Conservation (phyloP, 2,113 vertebrate genomes). For the Hippocampus abdominalis region DNA sequence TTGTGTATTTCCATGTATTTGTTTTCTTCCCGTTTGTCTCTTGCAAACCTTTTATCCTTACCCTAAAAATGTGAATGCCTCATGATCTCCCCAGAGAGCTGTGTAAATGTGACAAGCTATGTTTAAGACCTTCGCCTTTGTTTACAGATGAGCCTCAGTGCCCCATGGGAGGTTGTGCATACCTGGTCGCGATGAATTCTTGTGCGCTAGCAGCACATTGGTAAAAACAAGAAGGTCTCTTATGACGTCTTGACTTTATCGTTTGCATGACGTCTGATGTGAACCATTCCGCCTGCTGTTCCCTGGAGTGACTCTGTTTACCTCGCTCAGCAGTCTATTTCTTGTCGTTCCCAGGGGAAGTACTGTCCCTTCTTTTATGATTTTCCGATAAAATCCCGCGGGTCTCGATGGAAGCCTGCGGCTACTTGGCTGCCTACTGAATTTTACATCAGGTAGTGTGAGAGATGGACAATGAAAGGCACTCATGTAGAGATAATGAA, state of each 20-base stretch:
- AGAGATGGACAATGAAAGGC: conserved; percentile 62
- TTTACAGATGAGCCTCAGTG: conserved; percentile 41
- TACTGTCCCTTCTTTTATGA: conserved; percentile 65
- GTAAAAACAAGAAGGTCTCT: conserved; percentile 29
- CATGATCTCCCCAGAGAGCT: conserved; percentile 32
- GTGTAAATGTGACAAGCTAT: conserved; percentile 49
- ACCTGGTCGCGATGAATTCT: conserved; percentile 24
- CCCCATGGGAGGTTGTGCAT: conserved; percentile 22
- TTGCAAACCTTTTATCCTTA: conserved; percentile 26
- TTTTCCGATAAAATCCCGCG: conserved; percentile 68
- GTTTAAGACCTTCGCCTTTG: conserved; percentile 51
- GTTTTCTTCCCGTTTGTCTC: conserved; percentile 22
- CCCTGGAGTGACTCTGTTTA: conserved; percentile 47
- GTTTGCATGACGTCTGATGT: conserved; percentile 28
- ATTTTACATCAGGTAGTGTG: conserved; percentile 62
- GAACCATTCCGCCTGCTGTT: conserved; percentile 27
- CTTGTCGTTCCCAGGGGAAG: conserved; percentile 48
- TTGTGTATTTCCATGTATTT: conserved; percentile 31
- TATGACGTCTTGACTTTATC: conserved; percentile 29
- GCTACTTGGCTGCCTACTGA: conserved; percentile 57
- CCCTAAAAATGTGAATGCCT: conserved; percentile 13
- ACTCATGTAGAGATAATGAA: conserved; percentile 75
- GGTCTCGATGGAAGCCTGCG: conserved; percentile 50
- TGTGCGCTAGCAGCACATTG: conserved; percentile 9
- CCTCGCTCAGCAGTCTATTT: conserved; percentile 53